Conservation (phyloP, 2,888 invertebrate genomes). For the Rhamnusium bicolor region DNA sequence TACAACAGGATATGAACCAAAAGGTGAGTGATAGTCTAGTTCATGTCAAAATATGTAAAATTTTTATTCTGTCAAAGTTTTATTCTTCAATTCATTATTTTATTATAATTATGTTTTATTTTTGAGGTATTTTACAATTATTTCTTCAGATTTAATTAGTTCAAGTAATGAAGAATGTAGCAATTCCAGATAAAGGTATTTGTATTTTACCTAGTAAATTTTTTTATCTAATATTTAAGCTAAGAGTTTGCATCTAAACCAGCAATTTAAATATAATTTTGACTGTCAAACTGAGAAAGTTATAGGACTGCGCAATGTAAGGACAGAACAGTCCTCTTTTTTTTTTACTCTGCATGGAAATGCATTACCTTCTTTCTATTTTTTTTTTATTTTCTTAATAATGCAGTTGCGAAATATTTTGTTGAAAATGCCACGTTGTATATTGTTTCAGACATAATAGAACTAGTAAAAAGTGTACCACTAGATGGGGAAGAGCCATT, state of each 20-base stretch:
- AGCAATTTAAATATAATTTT: neutral
- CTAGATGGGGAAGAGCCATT: conserved; percentile 81
- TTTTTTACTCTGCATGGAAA: neutral
- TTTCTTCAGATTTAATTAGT: conserved; percentile 30
- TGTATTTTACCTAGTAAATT: neutral
- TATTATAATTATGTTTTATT: conserved; percentile 30
- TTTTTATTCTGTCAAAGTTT: neutral
- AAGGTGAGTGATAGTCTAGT: conserved; percentile 74
- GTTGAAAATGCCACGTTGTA: neutral
- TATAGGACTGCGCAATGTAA: neutral
- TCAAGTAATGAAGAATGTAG: conserved; percentile 40
- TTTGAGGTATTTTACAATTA: conserved; percentile 35
- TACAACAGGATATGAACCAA: conserved; percentile 84
- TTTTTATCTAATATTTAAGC: conserved; percentile 1
- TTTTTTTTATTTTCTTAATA: neutral
- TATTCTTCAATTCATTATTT: conserved; percentile 14
- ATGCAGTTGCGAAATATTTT: neutral
- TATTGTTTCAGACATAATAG: conserved; percentile 83
- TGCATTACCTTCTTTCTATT: neutral
- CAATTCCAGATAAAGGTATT: conserved; percentile 49
- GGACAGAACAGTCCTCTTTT: neutral
- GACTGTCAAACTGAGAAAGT: neutral
- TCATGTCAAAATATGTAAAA: neutral
- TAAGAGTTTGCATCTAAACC: conserved; percentile 12
- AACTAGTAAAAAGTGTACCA: conserved; percentile 83